Evolutionary conservation across 2,888 invertebrate genomes (phyloP).

Genomic region (Heliconius sara): DNA sequence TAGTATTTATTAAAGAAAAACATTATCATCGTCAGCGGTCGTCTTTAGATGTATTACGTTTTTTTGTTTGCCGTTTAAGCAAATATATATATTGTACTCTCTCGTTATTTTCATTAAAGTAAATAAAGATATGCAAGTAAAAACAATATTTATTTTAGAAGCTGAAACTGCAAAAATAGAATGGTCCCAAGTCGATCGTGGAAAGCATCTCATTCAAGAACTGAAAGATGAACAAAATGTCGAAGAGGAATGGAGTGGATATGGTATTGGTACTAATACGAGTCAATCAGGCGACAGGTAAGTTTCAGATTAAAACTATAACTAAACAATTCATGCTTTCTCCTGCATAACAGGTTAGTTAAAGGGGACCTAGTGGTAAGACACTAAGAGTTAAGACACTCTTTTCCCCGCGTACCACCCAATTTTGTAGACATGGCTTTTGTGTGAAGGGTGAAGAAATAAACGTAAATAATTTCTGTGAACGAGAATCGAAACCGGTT

Average conservation of each 20-base stretch:
- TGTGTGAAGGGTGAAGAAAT: too few relatives aligned
- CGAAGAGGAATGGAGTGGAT: constrained; percentile 71
- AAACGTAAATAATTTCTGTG: too few relatives aligned
- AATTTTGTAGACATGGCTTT: too few relatives aligned
- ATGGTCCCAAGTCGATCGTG: constrained; percentile 67
- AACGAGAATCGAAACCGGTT: too few relatives aligned
- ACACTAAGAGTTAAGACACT: too few relatives aligned
- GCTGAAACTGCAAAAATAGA: constrained; percentile 63
- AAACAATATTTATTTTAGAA: constrained; percentile 7
- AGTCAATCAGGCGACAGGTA: constrained; percentile 46
- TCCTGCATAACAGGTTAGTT: too few relatives aligned
- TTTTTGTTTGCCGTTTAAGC: neutral
- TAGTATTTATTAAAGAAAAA: too few relatives aligned
- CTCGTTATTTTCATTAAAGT: neutral
- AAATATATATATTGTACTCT: too few relatives aligned
- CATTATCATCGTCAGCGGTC: neutral
- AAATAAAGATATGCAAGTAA: neutral
- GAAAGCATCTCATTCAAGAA: constrained; percentile 71
- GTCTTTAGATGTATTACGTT: neutral
- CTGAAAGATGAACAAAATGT: constrained; percentile 58
- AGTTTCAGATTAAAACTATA: constrained; percentile 22
- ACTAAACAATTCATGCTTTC: too few relatives aligned
- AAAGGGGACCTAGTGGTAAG: too few relatives aligned
- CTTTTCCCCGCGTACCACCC: too few relatives aligned
- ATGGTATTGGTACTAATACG: constrained; percentile 54